Evolutionary conservation across 2,797 vertebrate genomes (phyloP).

Genomic region (Arnoldichthys spilopterus): DNA sequence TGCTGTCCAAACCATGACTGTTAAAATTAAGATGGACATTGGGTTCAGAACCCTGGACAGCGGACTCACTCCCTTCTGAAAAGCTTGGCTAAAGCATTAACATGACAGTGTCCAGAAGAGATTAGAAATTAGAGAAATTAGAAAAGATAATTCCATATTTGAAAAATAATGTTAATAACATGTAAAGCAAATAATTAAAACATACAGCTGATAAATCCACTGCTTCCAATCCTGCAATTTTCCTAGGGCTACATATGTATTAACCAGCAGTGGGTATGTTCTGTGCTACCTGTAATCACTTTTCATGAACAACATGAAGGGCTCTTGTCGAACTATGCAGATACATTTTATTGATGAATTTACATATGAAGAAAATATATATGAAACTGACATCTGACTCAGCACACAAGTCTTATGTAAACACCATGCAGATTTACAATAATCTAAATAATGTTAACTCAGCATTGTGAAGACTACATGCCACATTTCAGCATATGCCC

Average conservation of each 20-base stretch:
- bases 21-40: not conserved
- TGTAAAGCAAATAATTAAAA: no score
- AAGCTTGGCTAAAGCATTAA: no score
- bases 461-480: slow-evolving; percentile 17
- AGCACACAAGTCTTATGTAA: not conserved
- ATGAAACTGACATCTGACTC: slow-evolving; percentile 2
- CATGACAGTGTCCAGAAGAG: no score
- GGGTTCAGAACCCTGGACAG: no score
- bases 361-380: not conserved
- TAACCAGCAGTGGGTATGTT: not conserved
- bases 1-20: no score
- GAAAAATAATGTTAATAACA: no score
- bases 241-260: no score
- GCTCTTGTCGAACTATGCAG: not conserved
- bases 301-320: not conserved
- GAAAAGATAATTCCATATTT: no score
- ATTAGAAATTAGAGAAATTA: no score
- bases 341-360: not conserved
- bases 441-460: not conserved
- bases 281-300: not conserved
- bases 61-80: no score
- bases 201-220: no score
- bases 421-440: slow-evolving; percentile 2
- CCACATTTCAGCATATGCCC: slow-evolving; percentile 12
- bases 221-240: no score